Percentiles rank a stretch among this genome's conserved stretches.
Conservation (phyloP, 2,797 vertebrate genomes). For the Sebastes trivittatus region DNA sequence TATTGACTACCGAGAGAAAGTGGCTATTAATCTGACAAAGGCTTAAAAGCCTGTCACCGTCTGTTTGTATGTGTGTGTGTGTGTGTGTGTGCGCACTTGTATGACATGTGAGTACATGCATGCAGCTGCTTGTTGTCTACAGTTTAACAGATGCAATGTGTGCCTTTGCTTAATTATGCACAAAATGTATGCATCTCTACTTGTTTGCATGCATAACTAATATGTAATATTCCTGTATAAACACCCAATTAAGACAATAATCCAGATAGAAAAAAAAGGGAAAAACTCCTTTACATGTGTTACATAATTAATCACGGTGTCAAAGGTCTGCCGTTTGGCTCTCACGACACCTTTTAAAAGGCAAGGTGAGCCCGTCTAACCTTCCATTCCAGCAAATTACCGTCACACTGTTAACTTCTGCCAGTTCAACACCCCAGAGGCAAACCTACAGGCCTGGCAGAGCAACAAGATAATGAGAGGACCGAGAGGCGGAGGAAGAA, state of each 20-base stretch:
- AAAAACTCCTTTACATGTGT: not conserved
- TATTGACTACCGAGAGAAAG: conserved; percentile 75
- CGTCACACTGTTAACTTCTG: conserved; percentile 57
- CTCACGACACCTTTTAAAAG: conserved; percentile 48
- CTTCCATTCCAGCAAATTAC: conserved; percentile 71
- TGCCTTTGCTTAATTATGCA: not conserved
- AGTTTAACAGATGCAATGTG: not conserved
- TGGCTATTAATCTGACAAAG: conserved; percentile 77
- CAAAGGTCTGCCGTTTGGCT: conserved; percentile 33
- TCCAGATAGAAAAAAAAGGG: not conserved
- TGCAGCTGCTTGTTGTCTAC: not conserved
- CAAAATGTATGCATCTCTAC: not conserved
- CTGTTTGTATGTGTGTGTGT: conserved; percentile 23
- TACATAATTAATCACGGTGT: conserved; percentile 27
- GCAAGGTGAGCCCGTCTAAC: conserved; percentile 46
- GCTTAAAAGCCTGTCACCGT: conserved; percentile 72
- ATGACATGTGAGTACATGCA: conserved; percentile 32
- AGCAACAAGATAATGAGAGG: conserved; percentile 65
- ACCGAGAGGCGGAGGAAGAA: not conserved
- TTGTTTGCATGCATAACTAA: not conserved
- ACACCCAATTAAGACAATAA: conserved; percentile 16
- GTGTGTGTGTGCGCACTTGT: not conserved
- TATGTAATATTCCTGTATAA: not conserved
- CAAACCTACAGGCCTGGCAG: conserved; percentile 58
- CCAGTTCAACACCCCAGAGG: conserved; percentile 59